Base-by-base conservation (phyloP, 2,888 invertebrate genomes). In the Heliconius hortense region DNA sequence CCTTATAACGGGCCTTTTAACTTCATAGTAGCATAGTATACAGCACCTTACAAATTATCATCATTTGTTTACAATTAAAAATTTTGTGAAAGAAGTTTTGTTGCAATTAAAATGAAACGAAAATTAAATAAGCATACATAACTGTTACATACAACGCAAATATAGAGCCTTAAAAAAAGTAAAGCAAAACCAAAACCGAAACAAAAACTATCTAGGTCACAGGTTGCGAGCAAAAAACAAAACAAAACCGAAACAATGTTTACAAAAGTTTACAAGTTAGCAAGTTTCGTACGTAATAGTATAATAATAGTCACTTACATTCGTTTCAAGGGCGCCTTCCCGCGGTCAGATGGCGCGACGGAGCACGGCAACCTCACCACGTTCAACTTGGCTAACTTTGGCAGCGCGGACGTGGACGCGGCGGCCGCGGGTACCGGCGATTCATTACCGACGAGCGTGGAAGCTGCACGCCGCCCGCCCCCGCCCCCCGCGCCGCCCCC, bases 391-490 rank as follows among this genome's bases (percentile, higher is more conserved):
- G 31, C 21, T 56, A 69, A 69, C 69, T 93, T 91, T 89, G 85
- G 86, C 87, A 90, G 90, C 89, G 88, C 86, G 86, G 84, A 86
- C 79, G 85, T 83, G 85, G 88, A 89, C 90, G 90, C 91, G 87
- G 88, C 91, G 90, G 88, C 90, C 92, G 90, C 91, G 91, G 91
- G 87, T 89, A 91, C 91, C 92, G 91, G 88, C 93, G 92, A 89
- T 92, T 93, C 93, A 92, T 92, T 92, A 92, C 90, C 88, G 88
- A 87, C 88, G 87, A 89, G 88, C 91, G 84, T 90, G 92, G 92
- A 92, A 87, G 90, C 92, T 91, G 91, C 86, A 88, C 84, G 83
- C 86, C 85, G 84, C 85, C 83, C 84, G 84, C 83, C 83, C 84
- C 86, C 88, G 87, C 85, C 84, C 79, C 1, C 81, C 83, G 81